These are phyloP conservation scores for Delia radicum DNA, from an alignment of 1,140 invertebrate species.

Conservation along the genomic window DNA sequence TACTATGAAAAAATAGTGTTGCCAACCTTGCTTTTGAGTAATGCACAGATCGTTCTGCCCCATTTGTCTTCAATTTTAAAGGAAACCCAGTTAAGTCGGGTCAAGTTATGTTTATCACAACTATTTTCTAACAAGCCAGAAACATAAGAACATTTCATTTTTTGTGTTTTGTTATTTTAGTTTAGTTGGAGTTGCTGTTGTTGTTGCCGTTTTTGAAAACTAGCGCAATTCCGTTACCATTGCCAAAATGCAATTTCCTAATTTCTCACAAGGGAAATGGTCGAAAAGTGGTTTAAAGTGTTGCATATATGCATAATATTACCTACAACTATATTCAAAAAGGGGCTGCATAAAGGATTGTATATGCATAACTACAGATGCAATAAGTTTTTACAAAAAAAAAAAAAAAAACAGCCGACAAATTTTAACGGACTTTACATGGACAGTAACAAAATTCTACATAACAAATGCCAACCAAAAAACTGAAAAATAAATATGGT, in stretches of 20 bases:
- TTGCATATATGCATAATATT: neutral
- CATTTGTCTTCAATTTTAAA: no score
- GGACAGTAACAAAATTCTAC: neutral
- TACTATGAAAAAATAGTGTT: no score
- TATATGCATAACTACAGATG: no score
- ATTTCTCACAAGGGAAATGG: slow-evolving; percentile 52
- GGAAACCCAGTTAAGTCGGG: no score
- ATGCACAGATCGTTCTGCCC: no score
- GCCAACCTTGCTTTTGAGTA: no score
- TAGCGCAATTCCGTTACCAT: neutral
- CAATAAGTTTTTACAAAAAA: neutral
- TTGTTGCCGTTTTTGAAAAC: neutral
- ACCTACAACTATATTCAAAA: neutral
- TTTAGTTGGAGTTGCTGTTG: neutral
- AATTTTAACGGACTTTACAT: neutral
- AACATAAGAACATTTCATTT: neutral
- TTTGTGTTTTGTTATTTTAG: neutral
- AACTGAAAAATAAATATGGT: neutral
- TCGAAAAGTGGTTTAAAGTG: slow-evolving; percentile 26
- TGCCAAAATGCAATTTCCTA: slow-evolving; percentile 52
- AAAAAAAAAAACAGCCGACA: neutral
- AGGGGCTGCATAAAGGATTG: neutral
- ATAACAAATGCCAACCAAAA: neutral
- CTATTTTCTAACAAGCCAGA: neutral
- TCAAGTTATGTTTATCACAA: neutral